Evolutionary conservation across 2,888 invertebrate genomes (phyloP).

Genomic region (Amiota communis): DNA sequence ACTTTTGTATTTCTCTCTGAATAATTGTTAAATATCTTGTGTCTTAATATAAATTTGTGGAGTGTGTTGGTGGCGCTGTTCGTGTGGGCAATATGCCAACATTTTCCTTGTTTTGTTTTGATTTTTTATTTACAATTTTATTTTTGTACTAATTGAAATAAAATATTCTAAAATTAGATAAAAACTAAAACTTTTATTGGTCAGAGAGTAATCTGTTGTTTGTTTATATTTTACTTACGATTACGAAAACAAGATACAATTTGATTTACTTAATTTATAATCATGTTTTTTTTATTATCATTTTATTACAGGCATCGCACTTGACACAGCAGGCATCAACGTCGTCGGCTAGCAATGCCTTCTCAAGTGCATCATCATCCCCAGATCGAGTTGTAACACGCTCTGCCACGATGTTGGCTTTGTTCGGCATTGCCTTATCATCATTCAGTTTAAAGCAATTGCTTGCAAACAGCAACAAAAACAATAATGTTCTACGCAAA

Average conservation of each 20-base stretch:
- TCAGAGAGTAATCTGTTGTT: too few relatives aligned
- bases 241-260: too few relatives aligned
- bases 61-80: neutral
- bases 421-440: constrained; percentile 77
- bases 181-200: neutral
- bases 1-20: too few relatives aligned
- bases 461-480: constrained; percentile 72
- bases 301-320: constrained; percentile 50
- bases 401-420: constrained; percentile 77
- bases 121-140: neutral
- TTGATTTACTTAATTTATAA: too few relatives aligned
- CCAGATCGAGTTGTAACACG: constrained; percentile 76
- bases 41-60: too few relatives aligned
- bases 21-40: too few relatives aligned
- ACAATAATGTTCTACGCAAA: constrained; percentile 60
- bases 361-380: constrained; percentile 42
- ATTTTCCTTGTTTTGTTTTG: neutral
- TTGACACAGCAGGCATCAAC: constrained; percentile 53
- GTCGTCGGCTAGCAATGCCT: constrained; percentile 44
- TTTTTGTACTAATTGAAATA: constrained; percentile 1
- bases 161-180: neutral
- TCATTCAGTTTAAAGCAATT: constrained; percentile 79
- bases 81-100: constrained; percentile 7
- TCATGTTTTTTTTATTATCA: too few relatives aligned
- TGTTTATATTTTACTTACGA: too few relatives aligned